A percentile compares a stretch with the other conserved stretches of the same genome.
Conservation (phyloP, 1,140 invertebrate species). For the Caligus rogercresseyi region DNA sequence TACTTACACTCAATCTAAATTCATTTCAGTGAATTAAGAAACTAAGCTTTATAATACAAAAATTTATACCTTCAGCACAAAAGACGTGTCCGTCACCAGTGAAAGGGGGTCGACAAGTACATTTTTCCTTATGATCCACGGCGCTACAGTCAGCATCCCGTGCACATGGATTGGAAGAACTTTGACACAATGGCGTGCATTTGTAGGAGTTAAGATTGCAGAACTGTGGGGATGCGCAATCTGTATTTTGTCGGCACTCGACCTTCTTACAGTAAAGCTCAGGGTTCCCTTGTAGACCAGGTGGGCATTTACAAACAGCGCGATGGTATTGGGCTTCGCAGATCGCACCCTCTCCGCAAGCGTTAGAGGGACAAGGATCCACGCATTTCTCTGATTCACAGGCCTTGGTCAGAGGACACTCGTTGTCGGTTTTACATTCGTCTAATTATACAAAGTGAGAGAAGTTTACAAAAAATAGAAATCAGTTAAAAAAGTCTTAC, state of each 20-base stretch:
- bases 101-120: conserved; percentile 55
- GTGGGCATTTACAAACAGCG: conserved; percentile 48
- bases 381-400: conserved; percentile 55
- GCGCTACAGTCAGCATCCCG: conserved; percentile 49
- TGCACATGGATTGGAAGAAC: conserved; percentile 45
- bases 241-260: conserved; percentile 69
- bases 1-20: too few species aligned
- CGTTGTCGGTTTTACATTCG: conserved; percentile 24
- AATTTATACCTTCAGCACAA: conserved; percentile 32
- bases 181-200: conserved; percentile 61
- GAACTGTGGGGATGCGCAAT: conserved; percentile 63
- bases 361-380: conserved; percentile 43
- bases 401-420: conserved; percentile 27
- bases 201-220: conserved; percentile 65
- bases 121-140: conserved; percentile 41
- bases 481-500: not conserved
- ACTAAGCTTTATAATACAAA: not conserved
- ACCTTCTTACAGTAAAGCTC: conserved; percentile 54
- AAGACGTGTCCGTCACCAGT: conserved; percentile 67
- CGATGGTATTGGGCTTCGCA: not conserved
- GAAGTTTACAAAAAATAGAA: not conserved
- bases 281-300: conserved; percentile 64
- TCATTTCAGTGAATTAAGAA: too few species aligned
- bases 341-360: conserved; percentile 18
- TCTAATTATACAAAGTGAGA: not conserved